Base-by-base conservation (phyloP, 2,888 invertebrate species). In the Monoplex corrugatus region DNA sequence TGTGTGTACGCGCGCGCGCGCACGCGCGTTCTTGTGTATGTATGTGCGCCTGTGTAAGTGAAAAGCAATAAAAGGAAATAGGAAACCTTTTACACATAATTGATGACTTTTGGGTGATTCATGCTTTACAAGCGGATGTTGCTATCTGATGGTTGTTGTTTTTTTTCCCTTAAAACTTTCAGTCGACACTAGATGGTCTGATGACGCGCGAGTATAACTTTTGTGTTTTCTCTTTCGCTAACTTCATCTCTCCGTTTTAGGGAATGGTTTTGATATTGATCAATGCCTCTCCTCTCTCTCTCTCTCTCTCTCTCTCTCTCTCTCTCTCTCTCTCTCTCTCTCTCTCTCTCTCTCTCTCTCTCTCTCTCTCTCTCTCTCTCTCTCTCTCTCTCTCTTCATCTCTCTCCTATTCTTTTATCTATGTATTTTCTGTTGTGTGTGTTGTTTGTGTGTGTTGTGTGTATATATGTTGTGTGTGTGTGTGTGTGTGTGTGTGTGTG, bases 261-360 rank as follows among this genome's bases (percentile, higher is more conserved):
- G n/a, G n/a, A n/a, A n/a, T n/a, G n/a, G n/a, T n/a, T n/a, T n/a
- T n/a, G n/a, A n/a, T n/a, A n/a, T n/a, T n/a, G n/a, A n/a, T n/a
- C 8, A 19, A 50, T 50, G 50, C 72, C n/a, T 8, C 35, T 35
- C 16, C 72, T 32, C 72, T 6, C 72, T 32, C 72, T 35, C 75
- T 35, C 35, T 75, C 32, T 75, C 75, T 35, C 75, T 75, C 75
- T 75, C 75, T 75, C 35, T 75, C 75, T 75, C 5, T 35, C 75
- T 75, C 75, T 10, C n/a, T n/a, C 2, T 72, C n/a, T 72, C 2
- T n/a, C n/a, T 72, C 28, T 72, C 2, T 80, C 8, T 43, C 28
- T 43, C 2, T 80, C 80, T 80, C 10, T 43, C 43, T 10, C 13
- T 80, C 43, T 80, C 35, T 75, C 38, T 75, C 38, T 35, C 38